Conservation (phyloP, 2,888 invertebrate genomes). For the Megaustenia siamemsis region DNA sequence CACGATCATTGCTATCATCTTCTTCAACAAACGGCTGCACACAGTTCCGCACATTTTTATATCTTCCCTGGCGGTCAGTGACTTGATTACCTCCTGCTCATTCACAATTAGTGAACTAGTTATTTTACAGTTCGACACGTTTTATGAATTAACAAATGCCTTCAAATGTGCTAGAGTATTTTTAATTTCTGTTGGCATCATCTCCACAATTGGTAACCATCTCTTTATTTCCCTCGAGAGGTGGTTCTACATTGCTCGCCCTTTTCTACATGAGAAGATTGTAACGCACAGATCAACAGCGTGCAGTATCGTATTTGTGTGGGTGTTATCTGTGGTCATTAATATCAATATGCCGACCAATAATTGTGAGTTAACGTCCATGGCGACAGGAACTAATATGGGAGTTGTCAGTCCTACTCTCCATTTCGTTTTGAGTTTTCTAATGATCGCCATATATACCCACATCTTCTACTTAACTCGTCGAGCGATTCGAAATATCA, state of each 20-base stretch:
- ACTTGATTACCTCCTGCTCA: not conserved
- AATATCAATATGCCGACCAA: not conserved
- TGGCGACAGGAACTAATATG: not conserved
- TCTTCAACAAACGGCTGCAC: not conserved
- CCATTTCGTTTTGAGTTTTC: not conserved
- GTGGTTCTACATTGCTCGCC: constrained; percentile 15
- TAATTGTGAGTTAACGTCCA: not conserved
- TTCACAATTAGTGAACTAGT: no score
- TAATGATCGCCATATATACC: not conserved
- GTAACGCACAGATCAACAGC: not conserved
- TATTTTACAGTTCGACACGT: not conserved
- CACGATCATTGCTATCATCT: not conserved
- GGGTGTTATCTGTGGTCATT: not conserved
- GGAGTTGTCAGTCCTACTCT: not conserved
- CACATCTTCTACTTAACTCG: not conserved
- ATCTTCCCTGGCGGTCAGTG: not conserved
- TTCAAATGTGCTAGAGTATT: not conserved
- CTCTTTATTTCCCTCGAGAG: not conserved
- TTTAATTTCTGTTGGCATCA: not conserved
- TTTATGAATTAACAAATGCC: not conserved
- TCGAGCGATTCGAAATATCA: not conserved
- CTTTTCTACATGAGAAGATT: not conserved
- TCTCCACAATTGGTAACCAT: not conserved
- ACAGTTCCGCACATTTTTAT: not conserved
- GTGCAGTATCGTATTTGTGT: not conserved